Base-by-base conservation (phyloP, 1,140 invertebrate species). In the Nylanderia fulva region DNA sequence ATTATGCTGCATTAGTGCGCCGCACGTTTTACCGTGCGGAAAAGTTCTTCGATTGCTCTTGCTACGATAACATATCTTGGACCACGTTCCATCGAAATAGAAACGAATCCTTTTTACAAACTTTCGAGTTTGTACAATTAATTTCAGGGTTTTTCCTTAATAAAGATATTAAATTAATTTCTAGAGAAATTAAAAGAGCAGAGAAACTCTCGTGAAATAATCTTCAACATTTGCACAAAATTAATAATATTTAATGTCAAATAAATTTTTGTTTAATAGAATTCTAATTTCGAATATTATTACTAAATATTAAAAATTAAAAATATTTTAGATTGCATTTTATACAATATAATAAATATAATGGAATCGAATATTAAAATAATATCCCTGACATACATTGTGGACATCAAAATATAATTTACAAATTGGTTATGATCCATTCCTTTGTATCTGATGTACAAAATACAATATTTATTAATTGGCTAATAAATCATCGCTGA, bases 381-480 rank as follows among this genome's bases (percentile, higher is more conserved):
- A 15, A 45, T 76, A 45, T 13, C 11, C 6, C 11, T n/a, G 27
- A 64, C 48, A 24, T 4, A 36, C 27, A 21, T 45, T 18, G 13
- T 36, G 27, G 1, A 21, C 3, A 77, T 45, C 42, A 61, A 45
- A 66, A 77, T 79, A 39, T 48, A 77, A 79, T 79, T n/a, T 56
- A 33, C 29, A 66, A 68, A 36, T 68, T 64, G 63, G n/a, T 39
- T 8, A 18, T 8, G 29, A 68, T 68, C 24, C 21, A 48, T 63
- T 64, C n/a, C 2, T 77, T 64, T 9, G 45, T 48, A 48, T 48
- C 45, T 48, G n/a, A 77, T 77, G 63, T 42, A 24, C 29, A 4
- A 1, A 66, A 45, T 54, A 45, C 39, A 8, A 52, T 68, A 52
- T 79, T 68, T 66, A 15, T 79, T 68, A 66, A 79, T 68, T 68